Evolutionary conservation across 2,113 vertebrate genomes (phyloP).

Genomic region (Triplophysa tibetana): DNA sequence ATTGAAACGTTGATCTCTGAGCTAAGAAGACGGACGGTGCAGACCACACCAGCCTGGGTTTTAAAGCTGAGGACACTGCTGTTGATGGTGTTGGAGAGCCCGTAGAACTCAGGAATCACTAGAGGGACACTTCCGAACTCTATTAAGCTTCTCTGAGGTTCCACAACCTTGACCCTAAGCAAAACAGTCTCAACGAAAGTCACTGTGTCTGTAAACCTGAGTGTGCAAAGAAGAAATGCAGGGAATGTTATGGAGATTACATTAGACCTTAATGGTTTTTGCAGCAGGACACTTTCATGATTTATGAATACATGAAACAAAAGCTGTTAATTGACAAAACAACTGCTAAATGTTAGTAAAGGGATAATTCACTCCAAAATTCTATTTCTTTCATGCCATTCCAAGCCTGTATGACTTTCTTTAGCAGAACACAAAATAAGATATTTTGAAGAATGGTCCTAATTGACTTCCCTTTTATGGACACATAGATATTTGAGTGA

Average conservation of each 20-base stretch:
- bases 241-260: background rate
- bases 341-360: background rate
- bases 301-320: too few relatives aligned
- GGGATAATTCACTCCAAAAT: too few relatives aligned
- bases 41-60: conserved; percentile 45
- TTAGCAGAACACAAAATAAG: too few relatives aligned
- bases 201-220: conserved; percentile 76
- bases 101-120: conserved; percentile 72
- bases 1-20: conserved; percentile 61
- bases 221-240: conserved; percentile 26
- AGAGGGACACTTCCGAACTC: conserved; percentile 65
- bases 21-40: conserved; percentile 62
- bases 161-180: conserved; percentile 64
- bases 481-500: too few relatives aligned
- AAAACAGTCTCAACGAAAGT: conserved; percentile 70
- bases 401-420: too few relatives aligned
- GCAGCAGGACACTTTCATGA: background rate
- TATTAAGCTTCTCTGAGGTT: conserved; percentile 57
- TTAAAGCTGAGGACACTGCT: conserved; percentile 65
- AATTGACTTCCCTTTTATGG: too few relatives aligned
- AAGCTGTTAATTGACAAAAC: background rate
- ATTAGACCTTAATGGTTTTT: background rate
- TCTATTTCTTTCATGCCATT: too few relatives aligned
- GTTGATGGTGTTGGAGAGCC: conserved; percentile 70
- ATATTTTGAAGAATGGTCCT: too few relatives aligned